These are phyloP conservation scores for Drosophila varians DNA, from an alignment of 1,140 invertebrate species.

Conservation along the genomic window DNA sequence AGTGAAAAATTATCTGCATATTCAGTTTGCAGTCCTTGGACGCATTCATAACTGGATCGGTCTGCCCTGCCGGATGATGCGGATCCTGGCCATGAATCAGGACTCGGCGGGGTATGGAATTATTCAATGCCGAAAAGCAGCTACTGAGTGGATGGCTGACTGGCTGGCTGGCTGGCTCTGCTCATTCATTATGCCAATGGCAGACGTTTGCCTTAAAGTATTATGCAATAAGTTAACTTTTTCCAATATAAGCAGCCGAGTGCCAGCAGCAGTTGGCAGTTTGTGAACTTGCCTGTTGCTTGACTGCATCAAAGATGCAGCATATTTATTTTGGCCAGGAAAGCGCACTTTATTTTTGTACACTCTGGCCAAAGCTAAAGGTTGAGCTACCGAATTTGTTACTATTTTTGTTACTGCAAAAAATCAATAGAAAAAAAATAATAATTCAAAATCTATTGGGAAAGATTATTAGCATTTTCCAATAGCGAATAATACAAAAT, in stretches of 20 bases:
- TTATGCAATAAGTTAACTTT: constrained; percentile 78
- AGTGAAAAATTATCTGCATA: constrained; percentile 70
- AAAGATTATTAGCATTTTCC: too few species aligned
- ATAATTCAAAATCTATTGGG: not conserved
- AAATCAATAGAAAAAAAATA: not conserved
- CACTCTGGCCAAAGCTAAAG: constrained; percentile 17
- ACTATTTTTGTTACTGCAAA: not conserved
- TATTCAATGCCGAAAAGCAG: constrained; percentile 21
- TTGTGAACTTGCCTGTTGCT: constrained; percentile 42
- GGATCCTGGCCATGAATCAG: constrained; percentile 35
- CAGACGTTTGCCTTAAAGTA: constrained; percentile 67
- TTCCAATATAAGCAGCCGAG: constrained; percentile 49
- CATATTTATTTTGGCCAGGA: constrained; percentile 52
- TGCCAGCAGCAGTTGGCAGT: constrained; percentile 53
- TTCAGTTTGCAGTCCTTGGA: constrained; percentile 46
- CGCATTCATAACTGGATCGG: constrained; percentile 24
- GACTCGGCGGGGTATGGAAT: not conserved
- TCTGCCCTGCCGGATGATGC: constrained; percentile 20
- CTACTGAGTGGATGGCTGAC: constrained; percentile 53
- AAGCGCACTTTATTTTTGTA: constrained; percentile 20
- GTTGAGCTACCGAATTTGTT: constrained; percentile 14
- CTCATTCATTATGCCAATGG: constrained; percentile 78
- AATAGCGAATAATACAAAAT: too few species aligned
- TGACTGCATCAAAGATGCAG: constrained; percentile 49
- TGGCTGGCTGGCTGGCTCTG: constrained; percentile 55